Evolutionary conservation across 2,797 vertebrate species (phyloP), one percentile per base, ranked within the genome.

Genomic region (Tangara arthus): DNA sequence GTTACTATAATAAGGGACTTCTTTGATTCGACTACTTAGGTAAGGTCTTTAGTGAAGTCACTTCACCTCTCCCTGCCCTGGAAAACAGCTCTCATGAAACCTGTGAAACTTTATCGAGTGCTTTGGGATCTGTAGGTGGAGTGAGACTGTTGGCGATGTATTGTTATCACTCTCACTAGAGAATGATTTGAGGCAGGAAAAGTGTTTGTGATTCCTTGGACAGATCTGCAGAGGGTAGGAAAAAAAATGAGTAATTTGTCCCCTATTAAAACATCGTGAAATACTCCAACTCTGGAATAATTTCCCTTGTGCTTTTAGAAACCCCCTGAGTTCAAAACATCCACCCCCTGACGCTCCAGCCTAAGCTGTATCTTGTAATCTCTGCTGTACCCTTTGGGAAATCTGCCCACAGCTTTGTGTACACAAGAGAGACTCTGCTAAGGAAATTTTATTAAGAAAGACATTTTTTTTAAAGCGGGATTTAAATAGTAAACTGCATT

Each of bases 361-460:
- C 87, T 93, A 90, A 96, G 46, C 83, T 93, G 66, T 89, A 84
- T 94, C 85, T 92, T 94, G 95, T 94, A 96, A 96, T 95, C 90
- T 95, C 94, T 1, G 1, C 73, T 69, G 63, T 73, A 88, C 85
- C 95, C 85, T 90, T 96, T 94, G 96, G 95, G 91, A 97, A 95
- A 94, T 94, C 94, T 95, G 94, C 95, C 94, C 73, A 82, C 4
- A 46, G 94, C 89, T 96, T 92, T 95, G 87, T 96, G 94, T 96
- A 96, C 91, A 94, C 95, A 96, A 91, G 93, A 96, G 91, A 96
- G 68, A 63, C 13, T 91, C 82, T 83, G 83, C 82, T 73, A 76
- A 88, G 82, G 85, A 96, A 96, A 90, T 88, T 79, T 95, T 94
- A 96, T 96, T 96, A 70, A 93, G 95, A 94, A 95, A 91, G 66